Percentiles rank a stretch among this genome's conserved stretches.
phyloP scores from a whole-genome alignment of 35 echinoderm and acorn worm species.

The Apostichopus japonicus region DNA sequence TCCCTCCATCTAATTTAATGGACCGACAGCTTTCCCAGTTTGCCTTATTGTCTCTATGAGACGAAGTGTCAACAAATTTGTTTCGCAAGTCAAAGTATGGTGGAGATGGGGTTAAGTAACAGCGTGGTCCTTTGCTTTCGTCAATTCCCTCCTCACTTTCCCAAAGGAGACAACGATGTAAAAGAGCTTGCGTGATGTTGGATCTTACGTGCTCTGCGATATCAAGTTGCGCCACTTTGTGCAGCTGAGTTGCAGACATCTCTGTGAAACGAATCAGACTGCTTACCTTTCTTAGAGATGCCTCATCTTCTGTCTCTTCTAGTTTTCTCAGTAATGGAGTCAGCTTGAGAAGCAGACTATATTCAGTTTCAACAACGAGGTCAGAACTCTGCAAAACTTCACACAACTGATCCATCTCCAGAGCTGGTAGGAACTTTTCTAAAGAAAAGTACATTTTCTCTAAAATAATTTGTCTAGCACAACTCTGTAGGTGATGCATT shows the following conservation, averaged over 20 bases:
- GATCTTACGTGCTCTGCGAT: not conserved
- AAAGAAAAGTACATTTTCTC: constrained; percentile 3
- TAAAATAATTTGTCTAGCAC: not conserved
- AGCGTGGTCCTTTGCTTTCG: not conserved
- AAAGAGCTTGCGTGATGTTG: not conserved
- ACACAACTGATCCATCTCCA: not conserved
- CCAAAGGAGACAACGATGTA: constrained; percentile 1
- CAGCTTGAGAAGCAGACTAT: not conserved
- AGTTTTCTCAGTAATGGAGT: not conserved
- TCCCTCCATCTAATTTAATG: not conserved
- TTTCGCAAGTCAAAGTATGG: not conserved
- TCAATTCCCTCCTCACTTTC: not conserved
- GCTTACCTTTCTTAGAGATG: not conserved
- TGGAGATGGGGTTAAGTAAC: not conserved
- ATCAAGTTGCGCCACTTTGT: not conserved
- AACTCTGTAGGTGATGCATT: not conserved
- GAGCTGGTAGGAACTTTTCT: not conserved
- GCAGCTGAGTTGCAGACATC: constrained; percentile 13
- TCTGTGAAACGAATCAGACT: constrained; percentile 5
- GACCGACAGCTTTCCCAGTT: not conserved
- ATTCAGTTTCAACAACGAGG: constrained; percentile 5
- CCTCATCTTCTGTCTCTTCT: not conserved
- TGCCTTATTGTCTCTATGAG: not conserved
- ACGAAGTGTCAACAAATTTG: too few relatives aligned
- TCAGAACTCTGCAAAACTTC: not conserved